Conservation (phyloP, 2,888 invertebrate species). For the Pyrochroa serraticornis region DNA sequence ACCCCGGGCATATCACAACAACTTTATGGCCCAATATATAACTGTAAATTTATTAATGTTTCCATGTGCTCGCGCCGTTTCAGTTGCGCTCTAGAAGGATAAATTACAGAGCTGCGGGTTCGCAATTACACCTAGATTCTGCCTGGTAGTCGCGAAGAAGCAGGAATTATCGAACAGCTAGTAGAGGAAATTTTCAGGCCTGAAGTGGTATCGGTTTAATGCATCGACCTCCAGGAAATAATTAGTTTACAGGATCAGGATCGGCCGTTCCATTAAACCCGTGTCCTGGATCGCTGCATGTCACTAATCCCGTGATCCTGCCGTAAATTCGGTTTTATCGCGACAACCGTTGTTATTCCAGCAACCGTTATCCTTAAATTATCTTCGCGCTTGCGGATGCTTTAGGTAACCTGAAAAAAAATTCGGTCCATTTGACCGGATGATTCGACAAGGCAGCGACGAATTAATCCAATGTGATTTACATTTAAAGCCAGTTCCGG, state of each 20-base stretch:
- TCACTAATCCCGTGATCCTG: constrained; percentile 49
- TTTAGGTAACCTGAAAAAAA: constrained; percentile 5
- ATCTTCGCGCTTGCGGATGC: not conserved
- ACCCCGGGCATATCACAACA: constrained; percentile 42
- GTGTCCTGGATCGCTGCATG: constrained; percentile 45
- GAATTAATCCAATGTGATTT: constrained; percentile 15
- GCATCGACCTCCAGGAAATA: constrained; percentile 35
- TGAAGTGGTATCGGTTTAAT: too few species aligned
- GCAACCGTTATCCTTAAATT: constrained; percentile 5
- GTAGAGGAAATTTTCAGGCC: constrained; percentile 2
- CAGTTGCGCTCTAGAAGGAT: constrained; percentile 32
- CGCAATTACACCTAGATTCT: constrained; percentile 24
- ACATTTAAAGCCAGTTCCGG: constrained; percentile 2
- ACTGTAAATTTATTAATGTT: constrained; percentile 44
- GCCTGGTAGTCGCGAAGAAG: constrained; percentile 2
- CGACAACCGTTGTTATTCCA: constrained; percentile 31
- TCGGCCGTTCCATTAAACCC: constrained; percentile 47
- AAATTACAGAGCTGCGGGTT: constrained; percentile 25
- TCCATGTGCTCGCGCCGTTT: constrained; percentile 37
- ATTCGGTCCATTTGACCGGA: constrained; percentile 1
- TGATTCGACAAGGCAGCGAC: constrained; percentile 2
- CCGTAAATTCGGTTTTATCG: constrained; percentile 52
- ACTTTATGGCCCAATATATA: constrained; percentile 46
- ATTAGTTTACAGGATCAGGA: constrained; percentile 49
- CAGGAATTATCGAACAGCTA: not conserved